Conservation (phyloP, 2,888 invertebrate species). For the Norana najaformis region DNA sequence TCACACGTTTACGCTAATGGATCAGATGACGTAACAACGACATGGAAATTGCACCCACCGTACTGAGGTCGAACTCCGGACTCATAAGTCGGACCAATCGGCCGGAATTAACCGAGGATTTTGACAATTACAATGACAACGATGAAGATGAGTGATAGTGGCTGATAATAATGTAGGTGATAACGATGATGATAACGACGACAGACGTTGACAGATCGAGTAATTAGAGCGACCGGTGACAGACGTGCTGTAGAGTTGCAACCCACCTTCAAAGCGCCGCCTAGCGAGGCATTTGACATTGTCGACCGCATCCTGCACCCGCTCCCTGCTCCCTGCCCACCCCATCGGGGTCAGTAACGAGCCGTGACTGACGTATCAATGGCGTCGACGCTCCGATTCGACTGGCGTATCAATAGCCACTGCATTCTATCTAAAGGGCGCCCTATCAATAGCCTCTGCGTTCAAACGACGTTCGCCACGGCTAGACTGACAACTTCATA, state of each 20-base stretch:
- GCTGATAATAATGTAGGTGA: background rate
- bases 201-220: constrained; percentile 10
- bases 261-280: background rate
- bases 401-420: background rate
- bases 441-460: background rate
- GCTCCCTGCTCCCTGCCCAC: background rate
- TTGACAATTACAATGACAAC: no score
- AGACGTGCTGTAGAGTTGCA: background rate
- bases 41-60: no score
- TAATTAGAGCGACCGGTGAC: background rate
- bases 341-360: background rate
- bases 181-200: background rate
- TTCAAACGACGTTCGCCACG: background rate
- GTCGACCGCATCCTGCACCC: background rate
- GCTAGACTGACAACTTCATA: background rate
- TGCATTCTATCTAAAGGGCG: background rate
- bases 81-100: no score
- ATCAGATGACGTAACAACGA: no score
- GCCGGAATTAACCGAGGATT: no score
- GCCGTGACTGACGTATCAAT: constrained; percentile 20
- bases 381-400: background rate
- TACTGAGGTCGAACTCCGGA: no score
- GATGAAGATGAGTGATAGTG: constrained; percentile 31
- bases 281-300: background rate
- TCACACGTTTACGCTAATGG: no score